These are phyloP conservation scores for Ametastegia equiseti DNA, from an alignment of 2,888 invertebrate genomes.

Conservation along the genomic window DNA sequence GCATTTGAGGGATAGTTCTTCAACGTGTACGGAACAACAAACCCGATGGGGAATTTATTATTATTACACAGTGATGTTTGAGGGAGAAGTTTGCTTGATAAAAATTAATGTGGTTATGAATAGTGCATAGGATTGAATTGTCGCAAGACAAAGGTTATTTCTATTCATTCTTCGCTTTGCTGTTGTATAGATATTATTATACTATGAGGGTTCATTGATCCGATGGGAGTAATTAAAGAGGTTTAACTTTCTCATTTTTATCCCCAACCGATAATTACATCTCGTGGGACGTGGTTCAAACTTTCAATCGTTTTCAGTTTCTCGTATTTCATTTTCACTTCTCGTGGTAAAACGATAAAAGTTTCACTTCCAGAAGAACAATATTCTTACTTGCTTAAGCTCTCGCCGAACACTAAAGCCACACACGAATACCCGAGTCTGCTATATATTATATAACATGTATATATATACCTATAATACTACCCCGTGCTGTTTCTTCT, in stretches of 20 bases:
- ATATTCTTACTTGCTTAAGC: conserved; percentile 36
- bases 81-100: neutral
- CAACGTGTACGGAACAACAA: neutral
- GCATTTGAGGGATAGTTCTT: neutral
- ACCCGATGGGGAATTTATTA: neutral
- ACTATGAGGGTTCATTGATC: neutral
- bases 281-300: conserved; percentile 24
- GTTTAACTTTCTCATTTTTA: conserved; percentile 21
- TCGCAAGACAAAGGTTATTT: neutral
- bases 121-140: neutral
- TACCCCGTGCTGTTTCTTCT: neutral
- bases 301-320: conserved; percentile 41
- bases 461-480: too few species aligned
- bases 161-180: neutral
- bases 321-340: conserved; percentile 45
- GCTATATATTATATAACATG: too few species aligned
- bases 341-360: conserved; percentile 30
- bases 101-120: neutral
- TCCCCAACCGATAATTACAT: conserved; percentile 32
- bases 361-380: conserved; percentile 34
- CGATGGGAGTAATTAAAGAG: conserved; percentile 29
- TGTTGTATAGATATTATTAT: neutral
- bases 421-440: conserved; percentile 18
- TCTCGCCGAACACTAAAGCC: conserved; percentile 25
- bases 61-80: neutral